Percentiles rank a stretch among this genome's conserved stretches.
phyloP scores from a whole-genome alignment of 2,113 vertebrate genomes.

The Blennius ocellaris region DNA sequence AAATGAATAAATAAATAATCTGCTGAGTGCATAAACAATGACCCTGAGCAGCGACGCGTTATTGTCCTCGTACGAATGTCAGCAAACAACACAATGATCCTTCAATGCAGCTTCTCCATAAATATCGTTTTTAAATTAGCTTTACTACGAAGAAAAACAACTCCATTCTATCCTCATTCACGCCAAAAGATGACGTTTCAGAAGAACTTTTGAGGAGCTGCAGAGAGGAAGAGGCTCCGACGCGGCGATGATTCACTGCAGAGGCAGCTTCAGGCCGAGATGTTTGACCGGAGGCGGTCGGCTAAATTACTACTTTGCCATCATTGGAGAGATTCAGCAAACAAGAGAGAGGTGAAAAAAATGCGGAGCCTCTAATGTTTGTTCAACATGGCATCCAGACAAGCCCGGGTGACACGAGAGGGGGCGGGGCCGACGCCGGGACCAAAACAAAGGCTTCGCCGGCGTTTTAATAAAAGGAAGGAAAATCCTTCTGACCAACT shows the following conservation, averaged over 20 bases:
- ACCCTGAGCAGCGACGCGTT: too few relatives aligned
- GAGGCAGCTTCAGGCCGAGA: constrained; percentile 22
- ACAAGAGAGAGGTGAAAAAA: constrained; percentile 52
- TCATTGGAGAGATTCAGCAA: constrained; percentile 37
- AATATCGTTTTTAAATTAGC: too few relatives aligned
- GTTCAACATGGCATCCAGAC: constrained; percentile 53
- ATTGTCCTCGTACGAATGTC: too few relatives aligned
- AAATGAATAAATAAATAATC: too few relatives aligned
- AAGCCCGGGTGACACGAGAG: constrained; percentile 9
- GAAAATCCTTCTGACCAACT: constrained; percentile 38
- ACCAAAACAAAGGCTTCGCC: constrained; percentile 44
- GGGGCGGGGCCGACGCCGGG: constrained; percentile 27
- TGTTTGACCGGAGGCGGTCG: constrained; percentile 38
- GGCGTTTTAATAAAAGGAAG: constrained; percentile 2
- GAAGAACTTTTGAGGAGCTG: background rate
- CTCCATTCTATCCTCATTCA: too few relatives aligned
- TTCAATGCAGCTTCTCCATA: too few relatives aligned
- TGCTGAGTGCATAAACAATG: too few relatives aligned
- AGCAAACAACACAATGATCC: too few relatives aligned
- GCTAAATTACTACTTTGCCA: constrained; percentile 57
- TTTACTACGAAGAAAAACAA: too few relatives aligned
- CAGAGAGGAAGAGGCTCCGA: background rate
- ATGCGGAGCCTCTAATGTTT: constrained; percentile 39
- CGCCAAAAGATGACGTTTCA: background rate
- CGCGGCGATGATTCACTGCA: constrained; percentile 25